phyloP scores from a whole-genome alignment of 2,797 vertebrate genomes.

The Myotis planiceps region DNA sequence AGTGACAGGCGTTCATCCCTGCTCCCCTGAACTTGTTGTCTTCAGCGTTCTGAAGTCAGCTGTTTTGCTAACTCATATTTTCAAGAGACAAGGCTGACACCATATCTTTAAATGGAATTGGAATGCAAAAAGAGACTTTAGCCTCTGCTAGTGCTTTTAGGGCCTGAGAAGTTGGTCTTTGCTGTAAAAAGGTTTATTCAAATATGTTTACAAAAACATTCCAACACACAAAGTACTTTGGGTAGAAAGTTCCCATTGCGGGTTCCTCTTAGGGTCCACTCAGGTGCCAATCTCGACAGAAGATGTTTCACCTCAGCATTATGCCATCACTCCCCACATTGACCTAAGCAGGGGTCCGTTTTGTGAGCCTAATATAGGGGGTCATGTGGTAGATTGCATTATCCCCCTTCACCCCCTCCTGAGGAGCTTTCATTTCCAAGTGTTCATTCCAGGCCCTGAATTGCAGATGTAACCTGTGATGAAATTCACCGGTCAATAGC shows the following conservation, averaged over 20 bases:
- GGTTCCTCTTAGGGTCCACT: neutral
- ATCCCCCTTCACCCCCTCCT: neutral
- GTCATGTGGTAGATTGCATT: neutral
- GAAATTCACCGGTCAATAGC: neutral
- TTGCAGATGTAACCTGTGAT: neutral
- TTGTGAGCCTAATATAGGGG: neutral
- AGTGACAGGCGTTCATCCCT: neutral
- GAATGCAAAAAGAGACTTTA: neutral
- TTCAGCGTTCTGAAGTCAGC: neutral
- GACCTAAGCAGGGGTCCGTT: neutral
- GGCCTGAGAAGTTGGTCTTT: neutral
- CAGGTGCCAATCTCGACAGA: neutral
- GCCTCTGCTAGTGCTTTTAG: neutral
- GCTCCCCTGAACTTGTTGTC: neutral
- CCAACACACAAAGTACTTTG: neutral
- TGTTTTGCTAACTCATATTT: neutral
- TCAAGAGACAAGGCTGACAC: neutral
- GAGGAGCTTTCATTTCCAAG: neutral
- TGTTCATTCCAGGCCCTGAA: neutral
- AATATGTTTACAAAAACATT: neutral
- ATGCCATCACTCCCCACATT: neutral
- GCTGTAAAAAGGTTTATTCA: neutral
- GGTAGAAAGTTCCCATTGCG: neutral
- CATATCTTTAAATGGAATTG: neutral
- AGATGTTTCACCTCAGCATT: neutral